Conservation (phyloP, 1,140 invertebrate genomes). For the Nylanderia fulva region DNA sequence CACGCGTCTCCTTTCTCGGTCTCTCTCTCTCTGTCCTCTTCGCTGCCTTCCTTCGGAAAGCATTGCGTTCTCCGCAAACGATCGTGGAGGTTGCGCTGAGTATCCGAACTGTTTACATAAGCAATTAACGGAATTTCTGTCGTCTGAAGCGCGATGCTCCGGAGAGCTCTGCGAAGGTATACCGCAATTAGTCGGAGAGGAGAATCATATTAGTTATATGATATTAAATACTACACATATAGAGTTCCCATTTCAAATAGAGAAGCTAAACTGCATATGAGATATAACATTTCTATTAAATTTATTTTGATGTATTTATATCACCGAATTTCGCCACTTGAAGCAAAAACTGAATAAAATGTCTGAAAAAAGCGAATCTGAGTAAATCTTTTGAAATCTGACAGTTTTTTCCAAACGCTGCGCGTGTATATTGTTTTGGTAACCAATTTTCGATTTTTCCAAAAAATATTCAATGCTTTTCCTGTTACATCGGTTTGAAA, state of each 20-base stretch:
- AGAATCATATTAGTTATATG: slow-evolving; percentile 14
- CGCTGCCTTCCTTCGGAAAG: slow-evolving; percentile 6
- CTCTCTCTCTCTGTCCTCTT: neutral
- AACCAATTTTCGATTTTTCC: neutral
- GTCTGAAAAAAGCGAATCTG: neutral
- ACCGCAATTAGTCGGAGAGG: slow-evolving; percentile 6
- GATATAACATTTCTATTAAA: neutral
- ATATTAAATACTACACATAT: neutral
- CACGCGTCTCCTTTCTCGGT: neutral
- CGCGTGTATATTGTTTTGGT: neutral
- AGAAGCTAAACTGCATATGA: neutral
- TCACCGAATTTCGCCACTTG: neutral
- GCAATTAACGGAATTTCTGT: slow-evolving; percentile 45
- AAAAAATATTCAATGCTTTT: neutral
- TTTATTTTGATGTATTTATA: neutral
- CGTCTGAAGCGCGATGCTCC: neutral
- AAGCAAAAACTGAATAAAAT: neutral
- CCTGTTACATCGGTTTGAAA: neutral
- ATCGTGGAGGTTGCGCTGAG: neutral
- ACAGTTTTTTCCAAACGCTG: neutral
- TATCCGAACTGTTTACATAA: slow-evolving; percentile 43
- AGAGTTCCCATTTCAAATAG: neutral
- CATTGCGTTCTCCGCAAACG: slow-evolving; percentile 38
- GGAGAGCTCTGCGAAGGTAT: slow-evolving; percentile 1
- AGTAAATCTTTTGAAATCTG: neutral